Percentiles rank a stretch among this genome's conserved stretches.
phyloP scores from a whole-genome alignment of 1,140 invertebrate species.

The Sitodiplosis mosellana region DNA sequence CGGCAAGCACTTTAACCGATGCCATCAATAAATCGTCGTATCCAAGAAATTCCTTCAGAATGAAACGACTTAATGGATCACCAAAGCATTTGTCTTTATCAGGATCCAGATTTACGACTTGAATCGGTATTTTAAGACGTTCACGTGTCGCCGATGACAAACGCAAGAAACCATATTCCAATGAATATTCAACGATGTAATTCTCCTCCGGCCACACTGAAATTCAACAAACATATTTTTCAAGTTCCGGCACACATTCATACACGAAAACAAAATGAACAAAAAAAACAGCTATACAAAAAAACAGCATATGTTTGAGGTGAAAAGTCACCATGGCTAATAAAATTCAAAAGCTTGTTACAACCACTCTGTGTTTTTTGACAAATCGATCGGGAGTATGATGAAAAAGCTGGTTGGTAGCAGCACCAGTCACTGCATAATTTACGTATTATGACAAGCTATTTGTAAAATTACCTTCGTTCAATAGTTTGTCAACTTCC shows the following conservation, averaged over 20 bases:
- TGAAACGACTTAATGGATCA: conserved; percentile 71
- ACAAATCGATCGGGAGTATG: too few relatives aligned
- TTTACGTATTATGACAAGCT: neutral
- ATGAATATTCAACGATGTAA: conserved; percentile 94
- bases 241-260: too few relatives aligned
- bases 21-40: conserved; percentile 96
- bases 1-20: conserved; percentile 84
- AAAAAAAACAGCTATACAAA: too few relatives aligned
- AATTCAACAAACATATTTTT: too few relatives aligned
- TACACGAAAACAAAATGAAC: neutral
- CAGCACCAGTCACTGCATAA: neutral
- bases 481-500: conserved; percentile 27
- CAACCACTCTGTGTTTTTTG: too few relatives aligned
- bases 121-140: conserved; percentile 77
- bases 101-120: conserved; percentile 82
- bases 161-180: conserved; percentile 91
- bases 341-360: too few relatives aligned
- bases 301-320: too few relatives aligned
- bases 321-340: too few relatives aligned
- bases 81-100: conserved; percentile 81
- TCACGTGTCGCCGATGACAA: conserved; percentile 68
- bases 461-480: conserved; percentile 27
- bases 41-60: conserved; percentile 83
- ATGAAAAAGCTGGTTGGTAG: too few relatives aligned
- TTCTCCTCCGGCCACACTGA: conserved; percentile 52